Base-by-base conservation (phyloP, 1,140 invertebrate species). In the Macrocentrus cingulum region DNA sequence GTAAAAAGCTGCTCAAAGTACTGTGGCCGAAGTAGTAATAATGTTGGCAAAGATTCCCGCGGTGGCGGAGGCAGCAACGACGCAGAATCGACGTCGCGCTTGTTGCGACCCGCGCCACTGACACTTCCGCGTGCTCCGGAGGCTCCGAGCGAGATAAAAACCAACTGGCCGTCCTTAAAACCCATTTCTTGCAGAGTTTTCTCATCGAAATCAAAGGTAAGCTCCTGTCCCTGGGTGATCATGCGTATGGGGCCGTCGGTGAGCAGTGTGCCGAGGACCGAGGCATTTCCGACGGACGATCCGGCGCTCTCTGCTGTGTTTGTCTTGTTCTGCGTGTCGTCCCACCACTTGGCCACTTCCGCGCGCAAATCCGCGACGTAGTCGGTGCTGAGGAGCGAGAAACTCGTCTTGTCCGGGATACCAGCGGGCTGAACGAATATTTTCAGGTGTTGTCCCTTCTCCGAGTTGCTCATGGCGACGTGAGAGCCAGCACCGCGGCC, bases 281-380 rank as follows among this genome's bases (percentile, higher is more conserved):
- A 79, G 37, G 50, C 20, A 18, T 54, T 50, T 2, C 66, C 65
- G 1, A 60, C 46, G 1, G 65, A 34, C 66, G 8, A 65, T n/a
- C n/a, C n/a, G 61, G 25, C n/a, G 20, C 3, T 22, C 0, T 64
- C 46, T 2, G 64, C 46, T 11, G 64, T 50, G 16, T 50, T 37
- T 0, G 63, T 22, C 7, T 52, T 60, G 11, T 67, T 70, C 44
- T 76, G 80, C 7, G 69, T 80, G 23, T 72, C 85, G 66, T 92
- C 89, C 89, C 91, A 94, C 92, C 94, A 96, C 50, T 91, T 88
- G n/a, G 91, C 90, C 11, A 96, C 91, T 82, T 97, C 94, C 0
- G 95, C 94, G 56, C 94, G 82, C 13, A 97, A 78, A 76, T 97
- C 94, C 0, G 92, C 94, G 3, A 97, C 87, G 63, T 91, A 87